A percentile compares a stretch with the other conserved stretches of the same genome.
Conservation (phyloP, 1,140 invertebrate species). For the Ganaspis sp. region DNA sequence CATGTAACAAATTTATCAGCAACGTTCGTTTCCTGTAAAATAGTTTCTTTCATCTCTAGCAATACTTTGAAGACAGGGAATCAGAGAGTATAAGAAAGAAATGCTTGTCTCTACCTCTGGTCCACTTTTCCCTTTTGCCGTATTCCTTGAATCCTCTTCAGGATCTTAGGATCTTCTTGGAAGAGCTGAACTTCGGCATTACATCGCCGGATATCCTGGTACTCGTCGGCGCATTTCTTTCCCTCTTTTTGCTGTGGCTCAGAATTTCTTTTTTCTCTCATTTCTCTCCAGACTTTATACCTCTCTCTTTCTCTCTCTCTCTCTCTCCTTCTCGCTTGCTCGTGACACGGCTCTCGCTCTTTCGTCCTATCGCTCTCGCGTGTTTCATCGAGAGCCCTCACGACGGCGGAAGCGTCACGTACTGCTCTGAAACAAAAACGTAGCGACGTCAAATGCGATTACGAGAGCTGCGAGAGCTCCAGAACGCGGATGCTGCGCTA, state of each 20-base stretch:
- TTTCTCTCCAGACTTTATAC: constrained; percentile 46
- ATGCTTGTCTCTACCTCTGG: neutral
- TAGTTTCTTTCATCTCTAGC: constrained; percentile 12
- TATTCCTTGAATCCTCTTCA: constrained; percentile 17
- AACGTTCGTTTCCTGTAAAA: constrained; percentile 20
- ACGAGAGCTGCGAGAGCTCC: constrained; percentile 74
- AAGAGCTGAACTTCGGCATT: constrained; percentile 43
- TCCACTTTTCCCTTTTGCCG: constrained; percentile 11
- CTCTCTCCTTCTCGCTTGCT: neutral
- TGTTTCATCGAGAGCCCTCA: constrained; percentile 69
- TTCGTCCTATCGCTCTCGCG: constrained; percentile 53
- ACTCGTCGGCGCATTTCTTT: constrained; percentile 16
- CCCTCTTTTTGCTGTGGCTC: neutral
- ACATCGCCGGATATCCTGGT: constrained; percentile 34
- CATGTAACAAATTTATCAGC: constrained; percentile 11
- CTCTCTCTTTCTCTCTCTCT: too few species aligned
- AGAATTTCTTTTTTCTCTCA: constrained; percentile 45
- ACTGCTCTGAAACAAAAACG: constrained; percentile 76
- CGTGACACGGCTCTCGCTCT: neutral
- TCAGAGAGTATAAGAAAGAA: constrained; percentile 4
- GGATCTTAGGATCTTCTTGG: constrained; percentile 20
- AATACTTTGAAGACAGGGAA: constrained; percentile 8
- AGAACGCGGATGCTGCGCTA: constrained; percentile 74
- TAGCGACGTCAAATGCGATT: constrained; percentile 76
- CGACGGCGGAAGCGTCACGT: constrained; percentile 73